These are phyloP conservation scores for Cantharis flavilabris DNA, from an alignment of 2,888 invertebrate genomes.

Conservation along the genomic window DNA sequence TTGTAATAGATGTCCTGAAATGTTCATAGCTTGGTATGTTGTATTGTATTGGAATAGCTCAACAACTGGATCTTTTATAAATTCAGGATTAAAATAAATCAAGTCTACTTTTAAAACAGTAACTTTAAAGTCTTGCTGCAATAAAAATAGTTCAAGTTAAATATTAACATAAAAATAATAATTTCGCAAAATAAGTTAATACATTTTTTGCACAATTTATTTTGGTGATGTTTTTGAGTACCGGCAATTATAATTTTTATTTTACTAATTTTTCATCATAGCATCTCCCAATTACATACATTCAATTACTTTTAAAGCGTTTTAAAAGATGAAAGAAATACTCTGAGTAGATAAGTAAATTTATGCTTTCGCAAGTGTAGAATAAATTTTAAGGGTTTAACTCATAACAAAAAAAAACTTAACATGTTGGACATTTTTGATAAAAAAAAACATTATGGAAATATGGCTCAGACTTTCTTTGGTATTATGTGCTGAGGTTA, in stretches of 20 bases:
- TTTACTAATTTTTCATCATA: neutral
- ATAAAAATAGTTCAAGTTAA: neutral
- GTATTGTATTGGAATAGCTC: constrained; percentile 18
- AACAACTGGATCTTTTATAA: constrained; percentile 1
- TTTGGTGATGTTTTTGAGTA: too few relatives aligned
- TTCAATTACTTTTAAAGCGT: neutral
- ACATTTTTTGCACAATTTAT: neutral
- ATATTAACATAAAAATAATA: neutral
- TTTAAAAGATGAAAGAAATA: neutral
- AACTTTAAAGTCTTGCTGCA: constrained; percentile 16
- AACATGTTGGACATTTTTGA: neutral
- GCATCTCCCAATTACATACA: neutral
- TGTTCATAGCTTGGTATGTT: constrained; percentile 17
- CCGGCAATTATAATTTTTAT: neutral
- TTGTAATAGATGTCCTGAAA: constrained; percentile 13
- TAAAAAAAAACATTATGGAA: neutral
- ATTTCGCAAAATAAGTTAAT: too few relatives aligned
- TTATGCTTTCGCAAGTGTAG: neutral
- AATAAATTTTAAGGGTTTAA: neutral
- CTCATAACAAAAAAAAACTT: neutral
- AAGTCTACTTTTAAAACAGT: constrained; percentile 15
- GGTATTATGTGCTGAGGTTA: neutral
- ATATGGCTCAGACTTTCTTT: neutral
- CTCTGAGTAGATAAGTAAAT: neutral
- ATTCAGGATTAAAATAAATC: constrained; percentile 13